Evolutionary conservation across 2,113 vertebrate species (phyloP).

Genomic region (Papio anubis): DNA sequence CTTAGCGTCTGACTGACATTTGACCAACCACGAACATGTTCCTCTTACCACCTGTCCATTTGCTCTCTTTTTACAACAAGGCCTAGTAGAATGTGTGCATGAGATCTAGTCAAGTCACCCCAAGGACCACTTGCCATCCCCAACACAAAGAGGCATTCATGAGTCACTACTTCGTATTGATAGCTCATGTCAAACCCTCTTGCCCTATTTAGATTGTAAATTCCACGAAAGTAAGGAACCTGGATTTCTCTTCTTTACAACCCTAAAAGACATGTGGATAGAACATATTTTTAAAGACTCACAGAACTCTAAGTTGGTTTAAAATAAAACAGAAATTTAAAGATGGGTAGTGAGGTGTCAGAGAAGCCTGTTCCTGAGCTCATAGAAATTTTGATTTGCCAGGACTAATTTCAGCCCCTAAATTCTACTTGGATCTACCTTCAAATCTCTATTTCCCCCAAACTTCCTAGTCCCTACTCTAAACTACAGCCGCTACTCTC

Average conservation of each 20-base stretch:
- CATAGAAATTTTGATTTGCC: background rate
- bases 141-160: background rate
- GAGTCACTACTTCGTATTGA: background rate
- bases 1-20: background rate
- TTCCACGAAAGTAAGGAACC: background rate
- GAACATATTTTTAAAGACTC: background rate
- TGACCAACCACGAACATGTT: background rate
- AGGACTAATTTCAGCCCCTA: background rate
- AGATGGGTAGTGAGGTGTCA: background rate
- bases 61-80: background rate
- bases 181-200: background rate
- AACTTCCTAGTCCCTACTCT: background rate
- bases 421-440: background rate
- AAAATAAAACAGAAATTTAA: background rate
- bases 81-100: no score
- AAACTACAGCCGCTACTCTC: background rate
- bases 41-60: background rate
- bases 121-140: background rate
- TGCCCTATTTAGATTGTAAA: background rate
- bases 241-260: background rate
- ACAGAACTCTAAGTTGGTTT: background rate
- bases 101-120: background rate
- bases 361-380: background rate
- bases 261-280: background rate
- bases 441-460: background rate